Evolutionary conservation across 2,888 invertebrate genomes (phyloP).

Genomic region (Hofmannophila pseudospretella): DNA sequence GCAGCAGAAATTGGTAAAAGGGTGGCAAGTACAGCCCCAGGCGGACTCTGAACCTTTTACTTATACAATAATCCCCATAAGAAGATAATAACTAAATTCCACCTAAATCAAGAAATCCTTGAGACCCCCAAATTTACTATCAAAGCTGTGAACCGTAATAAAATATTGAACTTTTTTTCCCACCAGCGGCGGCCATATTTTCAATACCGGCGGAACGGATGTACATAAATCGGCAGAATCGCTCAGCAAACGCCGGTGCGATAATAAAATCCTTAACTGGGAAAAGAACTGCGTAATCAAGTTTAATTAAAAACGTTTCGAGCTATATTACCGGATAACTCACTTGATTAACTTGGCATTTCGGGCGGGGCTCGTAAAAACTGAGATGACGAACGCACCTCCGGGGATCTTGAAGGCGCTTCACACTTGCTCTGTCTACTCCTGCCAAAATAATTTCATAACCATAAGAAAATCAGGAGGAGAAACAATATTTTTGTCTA

Average conservation of each 20-base stretch:
- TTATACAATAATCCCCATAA: no score
- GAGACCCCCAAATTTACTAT: not conserved
- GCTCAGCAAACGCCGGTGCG: conserved; percentile 1
- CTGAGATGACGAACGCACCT: conserved; percentile 42
- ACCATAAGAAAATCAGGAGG: no score
- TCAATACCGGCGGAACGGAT: not conserved
- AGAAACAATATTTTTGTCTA: no score
- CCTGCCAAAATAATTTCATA: no score
- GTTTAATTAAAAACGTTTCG: conserved; percentile 65
- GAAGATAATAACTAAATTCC: no score
- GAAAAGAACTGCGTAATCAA: conserved; percentile 49
- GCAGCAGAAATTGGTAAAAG: no score
- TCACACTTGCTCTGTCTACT: conserved; percentile 12
- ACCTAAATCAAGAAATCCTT: no score
- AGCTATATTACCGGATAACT: conserved; percentile 31
- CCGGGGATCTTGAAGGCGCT: conserved; percentile 14
- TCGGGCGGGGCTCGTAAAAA: conserved; percentile 50
- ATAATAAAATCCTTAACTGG: conserved; percentile 25
- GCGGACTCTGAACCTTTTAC: no score
- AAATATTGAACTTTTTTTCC: conserved; percentile 1
- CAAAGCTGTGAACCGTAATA: not conserved
- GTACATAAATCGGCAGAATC: conserved; percentile 2
- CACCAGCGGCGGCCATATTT: not conserved
- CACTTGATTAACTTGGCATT: conserved; percentile 56
- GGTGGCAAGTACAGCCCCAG: no score